phyloP scores from a whole-genome alignment of 2,888 invertebrate species.

The Eumerus sabulonum region DNA sequence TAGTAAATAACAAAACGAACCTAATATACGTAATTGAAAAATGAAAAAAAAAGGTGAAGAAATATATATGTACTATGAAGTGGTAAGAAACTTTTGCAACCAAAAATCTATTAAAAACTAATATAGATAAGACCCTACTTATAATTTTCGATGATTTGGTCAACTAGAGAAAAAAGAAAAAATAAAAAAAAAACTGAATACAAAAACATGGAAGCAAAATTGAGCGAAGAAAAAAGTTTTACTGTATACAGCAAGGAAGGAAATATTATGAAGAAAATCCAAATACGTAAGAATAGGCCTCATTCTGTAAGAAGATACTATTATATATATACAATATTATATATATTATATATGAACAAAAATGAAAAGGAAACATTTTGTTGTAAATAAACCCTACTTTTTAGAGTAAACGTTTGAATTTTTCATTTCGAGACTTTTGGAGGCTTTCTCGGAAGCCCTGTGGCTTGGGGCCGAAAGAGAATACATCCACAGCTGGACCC shows the following conservation, averaged over 20 bases:
- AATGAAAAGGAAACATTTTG: constrained; percentile 73
- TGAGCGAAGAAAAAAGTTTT: constrained; percentile 58
- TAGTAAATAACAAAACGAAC: constrained; percentile 68
- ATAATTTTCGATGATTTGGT: constrained; percentile 60
- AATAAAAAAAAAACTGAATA: constrained; percentile 46
- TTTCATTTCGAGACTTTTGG: constrained; percentile 32
- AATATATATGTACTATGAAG: constrained; percentile 27
- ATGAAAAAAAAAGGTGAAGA: constrained; percentile 19
- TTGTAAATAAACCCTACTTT: constrained; percentile 79
- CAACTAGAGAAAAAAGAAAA: constrained; percentile 21
- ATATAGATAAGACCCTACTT: constrained; percentile 49
- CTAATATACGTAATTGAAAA: constrained; percentile 62
- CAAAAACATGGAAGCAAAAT: too few species aligned
- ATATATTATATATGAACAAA: constrained; percentile 70
- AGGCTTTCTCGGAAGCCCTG: constrained; percentile 60
- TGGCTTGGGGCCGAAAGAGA: constrained; percentile 71
- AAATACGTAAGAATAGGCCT: constrained; percentile 79
- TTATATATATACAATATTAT: constrained; percentile 70
- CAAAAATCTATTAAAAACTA: constrained; percentile 59
- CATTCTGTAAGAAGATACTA: constrained; percentile 77
- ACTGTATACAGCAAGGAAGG: constrained; percentile 58
- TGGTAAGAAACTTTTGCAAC: constrained; percentile 56
- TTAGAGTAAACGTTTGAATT: constrained; percentile 76
- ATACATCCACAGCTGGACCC: constrained; percentile 71
- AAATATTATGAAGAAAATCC: constrained; percentile 73